Evolutionary conservation across 2,797 vertebrate species (phyloP), one percentile per base, ranked within the genome.

Genomic region (Gymnodraco acuticeps): DNA sequence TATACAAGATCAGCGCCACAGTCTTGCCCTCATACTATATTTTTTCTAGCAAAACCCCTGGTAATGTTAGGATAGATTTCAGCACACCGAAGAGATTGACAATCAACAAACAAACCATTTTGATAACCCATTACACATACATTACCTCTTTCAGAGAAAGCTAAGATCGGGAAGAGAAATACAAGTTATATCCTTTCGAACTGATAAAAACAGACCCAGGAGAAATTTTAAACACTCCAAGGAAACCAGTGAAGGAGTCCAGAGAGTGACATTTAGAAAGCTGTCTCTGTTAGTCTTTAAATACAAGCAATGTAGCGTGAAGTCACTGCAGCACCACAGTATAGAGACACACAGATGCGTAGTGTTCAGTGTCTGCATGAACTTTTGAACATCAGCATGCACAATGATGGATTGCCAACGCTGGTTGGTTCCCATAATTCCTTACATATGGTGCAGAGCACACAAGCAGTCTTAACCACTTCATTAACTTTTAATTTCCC

Each of bases 401-500:
- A 27, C 61, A 51, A 82, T 92, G 91, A 94, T 90, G 86, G 82
- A 93, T 93, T 78, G 83, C 78, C 68, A 60, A 19, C 78, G 65
- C 78, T 38, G 62, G 66, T 46, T 58, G 84, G 56, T 58, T 69
- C 74, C 81, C 81, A 77, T 73, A 89, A 85, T 87, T 82, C 78
- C 76, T 83, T 84, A 87, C 86, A 82, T 75, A 89, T 82, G 81
- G 75, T 77, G 79, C 61, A 20, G 61, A 81, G 82, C 88, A 77
- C 80, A 82, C 87, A 73, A 63, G 87, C 85, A 86, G 87, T 82
- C 82, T 88, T 86, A 78, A 69, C 74, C 90, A 93, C 91, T 91
- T 95, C 93, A 94, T 95, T 95, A 94, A 94, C 89, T 95, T 95
- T 95, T 95, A 95, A 95, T 96, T 95, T 95, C 89, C 87, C 94